Percentiles rank a stretch among this genome's conserved stretches.
phyloP scores from a whole-genome alignment of 2,888 invertebrate species.

The Drosophila barbarae region DNA sequence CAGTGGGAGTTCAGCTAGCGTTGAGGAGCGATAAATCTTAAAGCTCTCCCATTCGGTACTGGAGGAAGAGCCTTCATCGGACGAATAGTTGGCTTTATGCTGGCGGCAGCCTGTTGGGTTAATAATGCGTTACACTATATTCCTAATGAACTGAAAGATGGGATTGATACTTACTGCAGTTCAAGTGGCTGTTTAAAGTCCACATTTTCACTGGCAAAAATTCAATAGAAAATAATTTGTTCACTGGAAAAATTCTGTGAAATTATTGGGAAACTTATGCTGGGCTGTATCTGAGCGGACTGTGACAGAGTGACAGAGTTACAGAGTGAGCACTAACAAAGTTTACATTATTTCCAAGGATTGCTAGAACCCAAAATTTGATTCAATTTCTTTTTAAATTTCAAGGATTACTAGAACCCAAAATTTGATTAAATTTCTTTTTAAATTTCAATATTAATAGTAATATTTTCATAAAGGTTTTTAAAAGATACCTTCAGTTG shows the following conservation, averaged over 20 bases:
- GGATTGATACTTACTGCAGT: too few relatives aligned
- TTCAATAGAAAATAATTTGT: too few relatives aligned
- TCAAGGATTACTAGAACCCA: background rate
- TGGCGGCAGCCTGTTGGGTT: too few relatives aligned
- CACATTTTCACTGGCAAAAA: too few relatives aligned
- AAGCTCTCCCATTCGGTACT: background rate
- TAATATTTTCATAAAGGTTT: background rate
- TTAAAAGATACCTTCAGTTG: background rate
- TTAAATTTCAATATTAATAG: background rate
- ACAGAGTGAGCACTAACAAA: background rate
- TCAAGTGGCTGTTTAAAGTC: too few relatives aligned
- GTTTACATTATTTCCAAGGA: background rate
- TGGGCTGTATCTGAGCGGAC: too few relatives aligned
- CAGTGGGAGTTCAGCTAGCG: rapidly evolving
- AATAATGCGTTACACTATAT: too few relatives aligned
- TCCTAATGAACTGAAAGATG: too few relatives aligned
- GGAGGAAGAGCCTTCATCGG: background rate
- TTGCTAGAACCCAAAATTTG: background rate
- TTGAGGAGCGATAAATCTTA: rapidly evolving
- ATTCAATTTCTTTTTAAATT: background rate
- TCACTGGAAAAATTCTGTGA: too few relatives aligned
- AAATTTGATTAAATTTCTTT: background rate
- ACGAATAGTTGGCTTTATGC: too few relatives aligned
- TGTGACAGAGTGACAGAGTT: too few relatives aligned
- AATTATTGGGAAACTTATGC: too few relatives aligned